Percentiles rank a stretch among this genome's conserved stretches.
Conservation (phyloP, 2,888 invertebrate genomes). For the Cecidostiba fungosa region DNA sequence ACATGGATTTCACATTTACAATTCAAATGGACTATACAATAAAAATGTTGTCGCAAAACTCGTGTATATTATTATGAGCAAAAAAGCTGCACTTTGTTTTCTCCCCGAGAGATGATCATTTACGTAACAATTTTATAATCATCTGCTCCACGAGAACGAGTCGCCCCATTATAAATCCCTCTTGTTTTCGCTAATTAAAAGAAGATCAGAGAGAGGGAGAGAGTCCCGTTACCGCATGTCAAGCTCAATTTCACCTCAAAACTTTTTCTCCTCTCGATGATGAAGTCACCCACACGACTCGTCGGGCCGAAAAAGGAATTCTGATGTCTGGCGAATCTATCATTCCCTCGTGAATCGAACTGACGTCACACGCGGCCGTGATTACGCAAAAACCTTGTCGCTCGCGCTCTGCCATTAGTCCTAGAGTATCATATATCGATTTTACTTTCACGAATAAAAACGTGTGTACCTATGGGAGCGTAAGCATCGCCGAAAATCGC, state of each 20-base stretch:
- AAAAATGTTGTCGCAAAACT: neutral
- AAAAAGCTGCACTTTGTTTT: neutral
- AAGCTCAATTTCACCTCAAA: slow-evolving; percentile 5
- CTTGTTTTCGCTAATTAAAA: slow-evolving; percentile 2
- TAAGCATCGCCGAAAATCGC: slow-evolving; percentile 39
- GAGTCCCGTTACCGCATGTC: neutral
- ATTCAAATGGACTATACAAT: neutral
- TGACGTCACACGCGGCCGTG: slow-evolving; percentile 7
- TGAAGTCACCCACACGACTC: slow-evolving; percentile 7
- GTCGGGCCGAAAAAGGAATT: slow-evolving; percentile 32
- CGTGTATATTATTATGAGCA: neutral
- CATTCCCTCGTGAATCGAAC: neutral
- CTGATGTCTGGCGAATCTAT: neutral
- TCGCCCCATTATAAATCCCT: neutral
- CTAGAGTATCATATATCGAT: slow-evolving; percentile 7
- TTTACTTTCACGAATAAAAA: neutral
- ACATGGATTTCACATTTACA: slow-evolving; percentile 20
- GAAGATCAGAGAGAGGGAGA: neutral
- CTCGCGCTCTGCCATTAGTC: slow-evolving; percentile 1
- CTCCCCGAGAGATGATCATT: neutral
- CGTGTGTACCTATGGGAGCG: neutral
- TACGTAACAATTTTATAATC: neutral
- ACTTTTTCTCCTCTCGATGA: neutral
- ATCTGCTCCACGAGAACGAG: neutral
- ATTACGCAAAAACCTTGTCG: slow-evolving; percentile 38